Evolutionary conservation across 2,113 vertebrate genomes (phyloP).

Genomic region (Paramisgurnus dabryanus): DNA sequence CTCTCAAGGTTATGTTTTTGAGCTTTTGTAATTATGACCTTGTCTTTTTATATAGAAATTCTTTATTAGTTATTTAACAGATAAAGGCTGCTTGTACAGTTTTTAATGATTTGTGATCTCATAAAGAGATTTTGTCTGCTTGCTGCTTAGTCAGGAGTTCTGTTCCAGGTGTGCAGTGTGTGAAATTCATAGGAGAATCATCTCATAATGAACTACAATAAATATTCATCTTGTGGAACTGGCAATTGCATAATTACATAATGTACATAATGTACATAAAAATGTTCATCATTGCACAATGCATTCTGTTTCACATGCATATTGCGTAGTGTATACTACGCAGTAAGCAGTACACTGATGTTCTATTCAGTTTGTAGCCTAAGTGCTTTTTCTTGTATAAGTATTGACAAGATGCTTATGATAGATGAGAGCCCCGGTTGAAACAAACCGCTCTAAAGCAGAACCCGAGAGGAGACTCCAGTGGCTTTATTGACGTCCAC

Average conservation of each 20-base stretch:
- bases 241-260: too few species aligned
- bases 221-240: too few species aligned
- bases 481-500: background rate
- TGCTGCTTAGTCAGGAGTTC: background rate
- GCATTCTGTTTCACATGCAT: too few species aligned
- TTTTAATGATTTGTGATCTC: background rate
- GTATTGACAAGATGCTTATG: background rate
- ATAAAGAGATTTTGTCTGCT: constrained; percentile 14
- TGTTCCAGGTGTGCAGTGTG: background rate
- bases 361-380: background rate
- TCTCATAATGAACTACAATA: background rate
- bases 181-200: background rate
- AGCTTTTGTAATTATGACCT: background rate
- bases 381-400: background rate
- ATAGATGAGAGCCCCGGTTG: background rate
- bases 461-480: background rate
- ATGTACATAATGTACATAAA: too few species aligned
- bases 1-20: background rate
- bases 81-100: background rate
- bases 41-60: too few species aligned
- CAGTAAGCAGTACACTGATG: background rate
- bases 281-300: too few species aligned
- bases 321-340: background rate
- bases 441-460: background rate
- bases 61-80: background rate